Percentiles rank a stretch among this genome's conserved stretches.
Evolutionary conservation across 2,888 invertebrate genomes (phyloP).

Genomic region (Perizoma affinitatum): DNA sequence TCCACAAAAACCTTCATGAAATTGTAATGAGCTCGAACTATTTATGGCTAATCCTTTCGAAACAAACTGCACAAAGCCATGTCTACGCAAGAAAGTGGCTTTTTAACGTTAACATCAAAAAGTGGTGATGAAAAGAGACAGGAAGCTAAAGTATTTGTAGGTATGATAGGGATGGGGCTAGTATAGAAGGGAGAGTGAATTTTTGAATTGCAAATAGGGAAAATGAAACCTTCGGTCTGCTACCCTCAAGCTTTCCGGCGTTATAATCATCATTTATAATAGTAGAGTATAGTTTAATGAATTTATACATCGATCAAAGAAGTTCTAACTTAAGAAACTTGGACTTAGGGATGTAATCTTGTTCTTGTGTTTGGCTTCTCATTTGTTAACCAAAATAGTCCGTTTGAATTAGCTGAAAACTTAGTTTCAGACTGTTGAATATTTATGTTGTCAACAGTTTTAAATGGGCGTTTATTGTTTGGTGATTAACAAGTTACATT

Average conservation of each 20-base stretch:
- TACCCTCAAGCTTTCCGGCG: conserved; percentile 66
- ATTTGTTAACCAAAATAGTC: conserved; percentile 52
- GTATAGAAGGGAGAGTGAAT: conserved; percentile 61
- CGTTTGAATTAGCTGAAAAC: conserved; percentile 39
- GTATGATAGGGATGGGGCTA: conserved; percentile 47
- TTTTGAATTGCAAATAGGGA: conserved; percentile 82
- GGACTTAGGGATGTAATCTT: conserved; percentile 42
- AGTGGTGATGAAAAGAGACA: conserved; percentile 54
- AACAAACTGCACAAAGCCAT: conserved; percentile 72
- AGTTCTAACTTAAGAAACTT: conserved; percentile 37
- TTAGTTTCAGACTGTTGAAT: conserved; percentile 34
- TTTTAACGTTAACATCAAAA: conserved; percentile 59
- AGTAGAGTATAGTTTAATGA: conserved; percentile 71
- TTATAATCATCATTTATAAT: conserved; percentile 79
- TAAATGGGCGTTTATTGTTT: conserved; percentile 24
- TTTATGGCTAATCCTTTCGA: conserved; percentile 82
- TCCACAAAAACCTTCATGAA: conserved; percentile 78
- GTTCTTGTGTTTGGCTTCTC: conserved; percentile 40
- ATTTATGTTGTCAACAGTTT: conserved; percentile 30
- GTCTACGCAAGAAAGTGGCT: conserved; percentile 70
- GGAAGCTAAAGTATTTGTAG: conserved; percentile 39
- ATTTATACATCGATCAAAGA: conserved; percentile 73
- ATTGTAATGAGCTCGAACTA: conserved; percentile 80
- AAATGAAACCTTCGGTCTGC: conserved; percentile 68
- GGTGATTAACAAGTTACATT: conserved; percentile 14